Base-by-base conservation (phyloP, 1,140 invertebrate species). In the Diorhabda carinulata region DNA sequence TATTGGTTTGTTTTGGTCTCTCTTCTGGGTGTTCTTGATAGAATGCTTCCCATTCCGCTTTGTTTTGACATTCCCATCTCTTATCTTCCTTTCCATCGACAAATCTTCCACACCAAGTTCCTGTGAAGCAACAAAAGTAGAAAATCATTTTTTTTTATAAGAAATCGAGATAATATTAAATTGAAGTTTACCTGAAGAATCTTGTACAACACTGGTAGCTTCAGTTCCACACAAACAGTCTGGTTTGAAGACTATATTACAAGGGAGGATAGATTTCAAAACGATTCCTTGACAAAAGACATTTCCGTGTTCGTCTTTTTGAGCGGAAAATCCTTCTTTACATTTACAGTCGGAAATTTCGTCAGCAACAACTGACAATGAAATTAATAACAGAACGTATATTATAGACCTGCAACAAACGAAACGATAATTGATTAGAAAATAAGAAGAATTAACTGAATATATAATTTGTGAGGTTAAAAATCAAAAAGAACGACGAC, bases 311-410 rank as follows among this genome's bases (percentile, higher is more conserved):
- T 68, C 66, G 7, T 68, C 61, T 40, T 43, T 61, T 8, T 41
- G 44, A 4, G 66, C 8, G 0, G 47, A 45, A 45, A 57, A 68
- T 2, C 66, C 66, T n/a, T 68, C 60, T 10, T 61, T 25, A 57
- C 66, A 68, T 68, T 68, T 68, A 42, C 66, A 68, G 10, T 68
- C 56, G 2, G 44, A 56, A 6, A 68, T 40, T 52, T 68, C 66
- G 43, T 68, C 66, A 43, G 43, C 66, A 9, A 7, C 25, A 56
- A 57, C 43, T 57, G 52, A 25, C 25, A 25, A 25, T 25, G 25
- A 25, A 25, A 25, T 25, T 25, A 25, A 25, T 25, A 25, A 25
- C 25, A 25, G 2, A 25, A 25, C 25, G 25, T 25, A 25, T 25
- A 25, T 25, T 25, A 25, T 0, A 25, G 25, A 25, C 25, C 25